Percentiles rank a stretch among this genome's conserved stretches.
These are phyloP conservation scores for Cheilosia variabilis DNA, from an alignment of 2,888 invertebrate species.

Conservation along the genomic window DNA sequence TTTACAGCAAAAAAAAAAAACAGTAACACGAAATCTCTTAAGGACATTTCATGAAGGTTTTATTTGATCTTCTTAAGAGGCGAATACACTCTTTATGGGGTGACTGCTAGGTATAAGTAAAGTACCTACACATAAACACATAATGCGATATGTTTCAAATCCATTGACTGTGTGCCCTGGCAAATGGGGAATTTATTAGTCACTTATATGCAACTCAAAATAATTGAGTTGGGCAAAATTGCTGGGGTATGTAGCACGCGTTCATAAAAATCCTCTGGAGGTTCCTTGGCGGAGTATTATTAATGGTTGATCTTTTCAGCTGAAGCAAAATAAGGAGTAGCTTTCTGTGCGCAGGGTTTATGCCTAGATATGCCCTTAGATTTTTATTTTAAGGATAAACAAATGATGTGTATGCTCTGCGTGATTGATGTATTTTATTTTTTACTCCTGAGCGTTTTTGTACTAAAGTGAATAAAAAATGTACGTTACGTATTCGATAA, in stretches of 20 bases:
- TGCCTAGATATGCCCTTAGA: background rate
- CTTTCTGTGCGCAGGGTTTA: slow-evolving; percentile 1
- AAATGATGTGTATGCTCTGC: slow-evolving; percentile 9
- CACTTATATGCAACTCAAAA: slow-evolving; percentile 36
- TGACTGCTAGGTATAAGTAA: background rate
- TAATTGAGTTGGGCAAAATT: slow-evolving; percentile 1
- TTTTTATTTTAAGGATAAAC: slow-evolving; percentile 14
- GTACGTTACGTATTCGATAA: no score
- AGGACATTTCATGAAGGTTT: slow-evolving; percentile 16
- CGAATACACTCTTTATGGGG: background rate
- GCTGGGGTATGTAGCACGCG: background rate
- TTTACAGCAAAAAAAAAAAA: background rate
- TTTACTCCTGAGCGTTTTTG: background rate
- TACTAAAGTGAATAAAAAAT: background rate
- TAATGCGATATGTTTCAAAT: background rate
- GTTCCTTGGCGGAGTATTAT: slow-evolving; percentile 19
- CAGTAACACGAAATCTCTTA: slow-evolving; percentile 30
- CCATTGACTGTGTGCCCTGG: slow-evolving; percentile 7
- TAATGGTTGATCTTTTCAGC: slow-evolving; percentile 38
- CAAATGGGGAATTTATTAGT: slow-evolving; percentile 37
- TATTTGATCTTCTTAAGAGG: slow-evolving; percentile 18
- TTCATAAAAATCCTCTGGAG: slow-evolving; percentile 9
- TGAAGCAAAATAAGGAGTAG: slow-evolving; percentile 24
- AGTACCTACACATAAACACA: background rate
- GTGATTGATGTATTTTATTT: slow-evolving; percentile 28